Percentiles rank a stretch among this genome's conserved stretches.
These are phyloP conservation scores for Anas platyrhynchos DNA, from an alignment of 2,113 vertebrate genomes.

Conservation along the genomic window DNA sequence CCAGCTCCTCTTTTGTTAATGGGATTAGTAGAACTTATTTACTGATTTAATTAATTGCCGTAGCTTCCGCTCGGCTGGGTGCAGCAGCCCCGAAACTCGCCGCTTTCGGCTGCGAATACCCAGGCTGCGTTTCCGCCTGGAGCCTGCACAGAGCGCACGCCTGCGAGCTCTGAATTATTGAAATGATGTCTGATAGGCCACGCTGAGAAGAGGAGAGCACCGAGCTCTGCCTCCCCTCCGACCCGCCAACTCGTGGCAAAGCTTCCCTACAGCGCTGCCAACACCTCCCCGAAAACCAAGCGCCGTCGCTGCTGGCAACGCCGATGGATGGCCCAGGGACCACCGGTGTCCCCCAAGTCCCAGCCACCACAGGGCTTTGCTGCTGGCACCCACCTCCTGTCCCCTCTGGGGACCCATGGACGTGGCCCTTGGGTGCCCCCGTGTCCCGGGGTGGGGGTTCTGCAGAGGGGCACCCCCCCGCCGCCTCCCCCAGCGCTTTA, in stretches of 20 bases:
- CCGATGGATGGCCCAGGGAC: fast-evolving
- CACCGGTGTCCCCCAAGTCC: background rate
- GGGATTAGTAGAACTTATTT: constrained; percentile 68
- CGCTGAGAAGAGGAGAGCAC: background rate
- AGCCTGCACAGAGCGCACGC: background rate
- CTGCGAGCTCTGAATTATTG: background rate
- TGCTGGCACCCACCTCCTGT: background rate
- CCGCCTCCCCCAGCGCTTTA: background rate
- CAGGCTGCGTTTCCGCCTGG: background rate
- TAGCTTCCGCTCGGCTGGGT: background rate
- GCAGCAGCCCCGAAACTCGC: background rate
- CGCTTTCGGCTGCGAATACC: background rate
- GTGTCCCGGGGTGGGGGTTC: background rate
- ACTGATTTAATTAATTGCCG: constrained; percentile 57
- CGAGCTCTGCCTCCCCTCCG: background rate
- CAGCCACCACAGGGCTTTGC: fast-evolving
- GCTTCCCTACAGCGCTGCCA: fast-evolving
- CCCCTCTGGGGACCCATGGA: background rate
- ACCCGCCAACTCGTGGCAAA: fast-evolving
- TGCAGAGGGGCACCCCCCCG: background rate
- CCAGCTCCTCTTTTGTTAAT: constrained; percentile 49
- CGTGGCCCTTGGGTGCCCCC: fast-evolving
- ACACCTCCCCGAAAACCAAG: fast-evolving
- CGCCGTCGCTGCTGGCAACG: background rate
- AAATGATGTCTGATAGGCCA: background rate